A percentile compares a stretch with the other conserved stretches of the same genome.
These are phyloP conservation scores for Enteromius viviparus DNA, from an alignment of 2,797 vertebrate genomes.

Conservation along the genomic window DNA sequence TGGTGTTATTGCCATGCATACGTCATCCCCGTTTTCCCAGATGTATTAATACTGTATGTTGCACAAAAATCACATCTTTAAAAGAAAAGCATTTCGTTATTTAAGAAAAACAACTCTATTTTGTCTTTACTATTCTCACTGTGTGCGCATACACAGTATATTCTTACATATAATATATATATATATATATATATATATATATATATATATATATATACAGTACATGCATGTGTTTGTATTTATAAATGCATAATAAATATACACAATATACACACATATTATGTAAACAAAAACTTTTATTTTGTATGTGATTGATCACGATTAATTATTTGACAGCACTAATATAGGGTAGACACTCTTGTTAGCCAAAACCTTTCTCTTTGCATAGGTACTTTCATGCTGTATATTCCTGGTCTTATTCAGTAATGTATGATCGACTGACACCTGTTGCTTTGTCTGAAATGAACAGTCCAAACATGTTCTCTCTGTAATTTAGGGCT, in stretches of 20 bases:
- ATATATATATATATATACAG: too few species aligned
- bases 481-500: constrained; percentile 33
- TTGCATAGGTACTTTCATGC: background rate
- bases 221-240: too few species aligned
- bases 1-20: background rate
- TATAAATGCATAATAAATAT: too few species aligned
- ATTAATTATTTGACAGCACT: too few species aligned
- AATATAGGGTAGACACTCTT: background rate
- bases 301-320: too few species aligned
- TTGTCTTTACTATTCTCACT: too few species aligned
- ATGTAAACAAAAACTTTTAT: too few species aligned
- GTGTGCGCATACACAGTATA: too few species aligned
- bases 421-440: constrained; percentile 16
- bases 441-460: constrained; percentile 15
- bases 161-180: too few species aligned
- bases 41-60: background rate
- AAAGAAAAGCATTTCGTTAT: background rate
- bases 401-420: background rate
- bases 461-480: constrained; percentile 23
- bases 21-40: background rate
- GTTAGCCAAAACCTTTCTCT: background rate
- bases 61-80: background rate
- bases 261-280: too few species aligned
- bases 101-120: background rate
- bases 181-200: too few species aligned